Percentiles rank a stretch among this genome's conserved stretches.
Conservation (phyloP, 1,140 invertebrate genomes). For the Helicoverpa armigera region DNA sequence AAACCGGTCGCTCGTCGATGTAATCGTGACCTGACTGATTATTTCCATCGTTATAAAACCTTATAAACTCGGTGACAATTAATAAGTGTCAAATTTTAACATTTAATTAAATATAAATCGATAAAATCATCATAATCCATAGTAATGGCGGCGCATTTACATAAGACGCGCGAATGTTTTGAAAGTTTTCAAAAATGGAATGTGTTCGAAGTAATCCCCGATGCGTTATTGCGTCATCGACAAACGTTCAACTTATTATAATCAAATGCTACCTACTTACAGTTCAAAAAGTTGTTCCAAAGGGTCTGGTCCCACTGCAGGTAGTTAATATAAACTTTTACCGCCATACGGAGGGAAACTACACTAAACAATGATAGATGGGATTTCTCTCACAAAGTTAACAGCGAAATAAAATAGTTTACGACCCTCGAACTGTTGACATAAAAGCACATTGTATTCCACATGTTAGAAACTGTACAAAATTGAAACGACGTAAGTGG, state of each 20-base stretch:
- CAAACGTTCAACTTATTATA: constrained; percentile 27
- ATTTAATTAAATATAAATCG: constrained; percentile 70
- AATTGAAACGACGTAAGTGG: background rate
- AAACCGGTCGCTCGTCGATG: constrained; percentile 66
- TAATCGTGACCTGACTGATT: constrained; percentile 65
- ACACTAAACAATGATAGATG: constrained; percentile 34
- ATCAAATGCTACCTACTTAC: constrained; percentile 5
- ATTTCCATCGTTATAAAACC: constrained; percentile 64
- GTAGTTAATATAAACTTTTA: constrained; percentile 27
- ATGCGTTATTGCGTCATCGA: constrained; percentile 24
- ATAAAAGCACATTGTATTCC: constrained; percentile 16
- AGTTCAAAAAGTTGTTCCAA: background rate
- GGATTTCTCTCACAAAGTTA: constrained; percentile 27
- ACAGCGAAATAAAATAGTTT: constrained; percentile 27
- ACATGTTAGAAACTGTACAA: constrained; percentile 17
- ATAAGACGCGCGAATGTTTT: constrained; percentile 53
- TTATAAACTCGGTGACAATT: constrained; percentile 71
- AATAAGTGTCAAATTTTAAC: constrained; percentile 74
- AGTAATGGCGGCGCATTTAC: constrained; percentile 52
- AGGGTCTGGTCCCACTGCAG: constrained; percentile 25
- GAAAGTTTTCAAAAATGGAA: constrained; percentile 47
- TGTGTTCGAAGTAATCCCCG: constrained; percentile 29
- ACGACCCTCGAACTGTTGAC: constrained; percentile 18
- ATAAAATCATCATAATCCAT: constrained; percentile 71
- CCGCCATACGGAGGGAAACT: constrained; percentile 11